These are phyloP conservation scores for Hypsibius dujardini DNA, from an alignment of 1,140 invertebrate species.

Conservation along the genomic window DNA sequence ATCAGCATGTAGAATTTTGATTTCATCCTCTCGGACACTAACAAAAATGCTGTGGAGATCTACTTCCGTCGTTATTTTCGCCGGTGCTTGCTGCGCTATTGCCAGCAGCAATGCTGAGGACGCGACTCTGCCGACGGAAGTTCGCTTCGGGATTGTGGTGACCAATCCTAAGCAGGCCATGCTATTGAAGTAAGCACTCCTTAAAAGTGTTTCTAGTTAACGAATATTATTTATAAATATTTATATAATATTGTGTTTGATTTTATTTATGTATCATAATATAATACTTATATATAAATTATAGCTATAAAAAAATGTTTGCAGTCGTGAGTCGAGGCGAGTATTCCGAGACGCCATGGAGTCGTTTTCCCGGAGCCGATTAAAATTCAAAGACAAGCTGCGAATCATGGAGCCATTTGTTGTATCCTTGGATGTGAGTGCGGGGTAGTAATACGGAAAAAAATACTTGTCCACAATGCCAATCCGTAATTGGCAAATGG, in stretches of 20 bases:
- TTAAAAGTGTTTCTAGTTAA: background rate
- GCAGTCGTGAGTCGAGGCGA: background rate
- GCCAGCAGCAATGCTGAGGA: too few species aligned
- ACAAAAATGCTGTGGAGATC: too few species aligned
- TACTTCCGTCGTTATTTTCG: too few species aligned
- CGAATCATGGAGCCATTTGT: background rate
- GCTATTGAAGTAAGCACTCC: constrained; percentile 3
- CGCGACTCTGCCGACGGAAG: background rate
- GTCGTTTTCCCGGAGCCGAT: background rate
- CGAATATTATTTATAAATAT: background rate
- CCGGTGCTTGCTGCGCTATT: too few species aligned
- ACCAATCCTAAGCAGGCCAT: constrained; percentile 1
- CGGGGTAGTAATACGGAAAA: background rate
- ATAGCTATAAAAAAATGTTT: background rate
- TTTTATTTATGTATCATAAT: background rate
- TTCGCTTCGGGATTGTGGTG: constrained; percentile 3
- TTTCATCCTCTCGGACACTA: too few species aligned
- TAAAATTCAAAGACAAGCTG: background rate
- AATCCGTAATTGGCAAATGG: too few species aligned
- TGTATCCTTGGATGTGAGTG: constrained; percentile 4
- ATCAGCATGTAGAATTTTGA: too few species aligned
- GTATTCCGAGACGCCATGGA: background rate
- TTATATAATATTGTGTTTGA: background rate
- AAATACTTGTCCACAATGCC: too few species aligned
- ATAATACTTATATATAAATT: too few species aligned